These are phyloP conservation scores for Periophthalmus magnuspinnatus DNA, from an alignment of 2,797 vertebrate species.

Conservation along the genomic window DNA sequence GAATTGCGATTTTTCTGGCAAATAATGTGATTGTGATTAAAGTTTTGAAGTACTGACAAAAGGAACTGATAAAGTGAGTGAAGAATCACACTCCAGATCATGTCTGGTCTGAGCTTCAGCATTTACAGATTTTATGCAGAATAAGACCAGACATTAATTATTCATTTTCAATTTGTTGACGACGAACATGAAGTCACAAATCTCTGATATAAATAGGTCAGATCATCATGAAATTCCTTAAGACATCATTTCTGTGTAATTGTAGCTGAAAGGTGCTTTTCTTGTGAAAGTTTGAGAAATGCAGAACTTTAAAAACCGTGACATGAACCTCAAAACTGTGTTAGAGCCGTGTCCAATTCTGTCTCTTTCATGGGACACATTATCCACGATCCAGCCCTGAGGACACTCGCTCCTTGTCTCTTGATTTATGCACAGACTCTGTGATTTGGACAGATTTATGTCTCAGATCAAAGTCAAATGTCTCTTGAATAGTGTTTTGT, in stretches of 20 bases:
- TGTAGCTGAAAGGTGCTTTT: background rate
- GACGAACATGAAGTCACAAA: conserved; percentile 17
- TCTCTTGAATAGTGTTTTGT: background rate
- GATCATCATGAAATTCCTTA: conserved; percentile 22
- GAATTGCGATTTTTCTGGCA: too few species aligned
- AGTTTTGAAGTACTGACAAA: too few species aligned
- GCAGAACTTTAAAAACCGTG: background rate
- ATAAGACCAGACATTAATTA: background rate
- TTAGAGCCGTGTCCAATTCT: background rate
- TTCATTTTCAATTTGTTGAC: background rate
- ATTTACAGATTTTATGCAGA: too few species aligned
- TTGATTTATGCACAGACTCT: background rate
- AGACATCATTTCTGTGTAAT: background rate
- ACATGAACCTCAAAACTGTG: background rate
- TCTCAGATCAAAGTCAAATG: conserved; percentile 3
- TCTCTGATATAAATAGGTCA: conserved; percentile 2
- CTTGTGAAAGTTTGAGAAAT: background rate
- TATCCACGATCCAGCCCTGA: background rate
- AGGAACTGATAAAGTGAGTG: too few species aligned
- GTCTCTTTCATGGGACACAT: background rate
- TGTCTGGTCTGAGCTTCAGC: too few species aligned
- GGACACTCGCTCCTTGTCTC: background rate
- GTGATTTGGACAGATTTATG: too few species aligned
- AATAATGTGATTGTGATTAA: too few species aligned
- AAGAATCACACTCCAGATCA: too few species aligned